phyloP scores from a whole-genome alignment of 1,140 invertebrate species.

The Leptopilina clavipes region DNA sequence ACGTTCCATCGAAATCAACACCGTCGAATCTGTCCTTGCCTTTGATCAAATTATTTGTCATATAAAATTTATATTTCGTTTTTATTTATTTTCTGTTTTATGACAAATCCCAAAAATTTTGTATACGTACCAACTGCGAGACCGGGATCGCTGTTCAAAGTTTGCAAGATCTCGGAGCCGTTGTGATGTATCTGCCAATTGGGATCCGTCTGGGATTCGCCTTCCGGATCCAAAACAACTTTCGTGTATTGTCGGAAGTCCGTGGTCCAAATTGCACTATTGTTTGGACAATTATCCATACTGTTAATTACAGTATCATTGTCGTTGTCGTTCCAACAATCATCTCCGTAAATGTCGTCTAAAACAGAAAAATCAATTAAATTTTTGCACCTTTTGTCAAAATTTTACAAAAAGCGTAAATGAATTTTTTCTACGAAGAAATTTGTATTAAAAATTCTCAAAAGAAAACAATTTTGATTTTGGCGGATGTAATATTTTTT shows the following conservation, averaged over 20 bases:
- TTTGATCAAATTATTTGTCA: conserved; percentile 58
- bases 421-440: too few species aligned
- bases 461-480: too few species aligned
- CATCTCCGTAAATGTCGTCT: conserved; percentile 84
- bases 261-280: conserved; percentile 92
- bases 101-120: too few species aligned
- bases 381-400: too few species aligned
- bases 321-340: conserved; percentile 90
- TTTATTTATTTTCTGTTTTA: not conserved
- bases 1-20: conserved; percentile 97
- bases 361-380: not conserved
- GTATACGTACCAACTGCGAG: conserved; percentile 86
- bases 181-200: conserved; percentile 95
- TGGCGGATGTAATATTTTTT: too few species aligned
- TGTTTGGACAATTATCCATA: conserved; percentile 95
- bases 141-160: conserved; percentile 96
- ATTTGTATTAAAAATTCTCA: too few species aligned
- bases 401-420: too few species aligned
- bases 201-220: conserved; percentile 94
- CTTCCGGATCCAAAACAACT: conserved; percentile 92
- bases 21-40: conserved; percentile 90
- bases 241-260: conserved; percentile 95
- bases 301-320: conserved; percentile 87
- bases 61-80: not conserved
- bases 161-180: conserved; percentile 96